These are phyloP conservation scores for Pogonognathellus flavescens DNA, from an alignment of 1,140 invertebrate species.

Conservation along the genomic window DNA sequence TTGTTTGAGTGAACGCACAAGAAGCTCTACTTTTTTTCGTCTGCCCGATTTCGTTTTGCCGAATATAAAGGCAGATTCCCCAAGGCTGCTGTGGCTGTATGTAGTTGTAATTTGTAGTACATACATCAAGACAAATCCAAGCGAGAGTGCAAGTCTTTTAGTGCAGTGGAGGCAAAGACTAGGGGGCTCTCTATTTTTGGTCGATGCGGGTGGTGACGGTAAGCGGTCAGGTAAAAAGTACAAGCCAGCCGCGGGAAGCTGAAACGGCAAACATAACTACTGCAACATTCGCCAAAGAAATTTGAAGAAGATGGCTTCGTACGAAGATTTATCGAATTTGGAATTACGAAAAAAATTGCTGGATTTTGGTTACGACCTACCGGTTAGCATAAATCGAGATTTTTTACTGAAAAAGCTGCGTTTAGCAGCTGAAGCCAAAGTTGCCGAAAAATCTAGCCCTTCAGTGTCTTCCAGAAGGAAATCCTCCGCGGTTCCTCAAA, in stretches of 20 bases:
- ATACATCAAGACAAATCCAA: no score
- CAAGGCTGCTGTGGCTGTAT: no score
- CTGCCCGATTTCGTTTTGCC: no score
- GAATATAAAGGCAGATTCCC: no score
- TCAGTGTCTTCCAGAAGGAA: not conserved
- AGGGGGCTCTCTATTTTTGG: no score
- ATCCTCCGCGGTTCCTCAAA: constrained; percentile 5
- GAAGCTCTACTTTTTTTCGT: no score
- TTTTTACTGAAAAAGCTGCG: constrained; percentile 64
- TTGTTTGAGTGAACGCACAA: no score
- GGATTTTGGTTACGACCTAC: constrained; percentile 65
- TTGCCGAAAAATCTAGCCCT: constrained; percentile 24
- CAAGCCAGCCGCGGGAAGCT: constrained; percentile 42
- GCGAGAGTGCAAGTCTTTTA: no score
- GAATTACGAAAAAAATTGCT: constrained; percentile 64
- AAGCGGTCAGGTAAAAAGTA: constrained; percentile 34
- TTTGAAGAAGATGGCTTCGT: constrained; percentile 57
- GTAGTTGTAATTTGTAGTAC: no score
- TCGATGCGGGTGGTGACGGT: constrained; percentile 41
- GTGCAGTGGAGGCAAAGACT: no score
- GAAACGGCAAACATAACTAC: constrained; percentile 44
- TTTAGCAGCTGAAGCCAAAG: constrained; percentile 34
- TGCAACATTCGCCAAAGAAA: constrained; percentile 24
- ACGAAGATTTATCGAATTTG: constrained; percentile 61
- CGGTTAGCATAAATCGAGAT: constrained; percentile 64